phyloP scores from a whole-genome alignment of 1,140 invertebrate genomes.

The Lutraria rhynchaena region DNA sequence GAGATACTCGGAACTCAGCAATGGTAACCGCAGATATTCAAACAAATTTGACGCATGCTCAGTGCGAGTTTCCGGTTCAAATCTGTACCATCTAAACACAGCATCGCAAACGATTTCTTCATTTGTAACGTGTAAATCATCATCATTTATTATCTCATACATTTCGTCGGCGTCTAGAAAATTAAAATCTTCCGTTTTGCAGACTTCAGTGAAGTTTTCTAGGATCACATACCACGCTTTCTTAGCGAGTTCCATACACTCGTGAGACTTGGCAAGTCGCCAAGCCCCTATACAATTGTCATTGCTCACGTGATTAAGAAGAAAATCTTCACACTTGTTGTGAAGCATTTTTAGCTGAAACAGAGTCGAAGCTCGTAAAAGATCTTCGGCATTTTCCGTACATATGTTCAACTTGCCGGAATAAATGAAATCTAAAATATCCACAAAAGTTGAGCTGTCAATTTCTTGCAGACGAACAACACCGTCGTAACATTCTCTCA shows the following conservation, averaged over 20 bases:
- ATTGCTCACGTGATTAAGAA: constrained; percentile 63
- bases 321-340: constrained; percentile 71
- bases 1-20: constrained; percentile 73
- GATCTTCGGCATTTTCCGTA: constrained; percentile 71
- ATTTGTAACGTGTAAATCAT: constrained; percentile 69
- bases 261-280: constrained; percentile 69
- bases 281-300: constrained; percentile 73
- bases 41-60: constrained; percentile 66
- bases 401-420: constrained; percentile 68
- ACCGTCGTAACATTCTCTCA: constrained; percentile 71
- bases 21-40: constrained; percentile 69
- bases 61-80: constrained; percentile 62
- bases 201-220: constrained; percentile 69
- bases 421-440: constrained; percentile 74
- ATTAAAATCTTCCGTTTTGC: constrained; percentile 67
- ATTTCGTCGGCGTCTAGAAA: constrained; percentile 70
- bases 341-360: constrained; percentile 72
- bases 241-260: constrained; percentile 66
- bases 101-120: constrained; percentile 75
- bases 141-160: constrained; percentile 68
- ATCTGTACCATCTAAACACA: constrained; percentile 70
- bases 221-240: constrained; percentile 69
- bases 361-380: constrained; percentile 68
- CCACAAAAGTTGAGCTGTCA: constrained; percentile 69
- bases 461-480: constrained; percentile 68